A percentile compares a stretch with the other conserved stretches of the same genome.
Conservation (phyloP, 2,113 vertebrate genomes). For the Menidia beryllina region DNA sequence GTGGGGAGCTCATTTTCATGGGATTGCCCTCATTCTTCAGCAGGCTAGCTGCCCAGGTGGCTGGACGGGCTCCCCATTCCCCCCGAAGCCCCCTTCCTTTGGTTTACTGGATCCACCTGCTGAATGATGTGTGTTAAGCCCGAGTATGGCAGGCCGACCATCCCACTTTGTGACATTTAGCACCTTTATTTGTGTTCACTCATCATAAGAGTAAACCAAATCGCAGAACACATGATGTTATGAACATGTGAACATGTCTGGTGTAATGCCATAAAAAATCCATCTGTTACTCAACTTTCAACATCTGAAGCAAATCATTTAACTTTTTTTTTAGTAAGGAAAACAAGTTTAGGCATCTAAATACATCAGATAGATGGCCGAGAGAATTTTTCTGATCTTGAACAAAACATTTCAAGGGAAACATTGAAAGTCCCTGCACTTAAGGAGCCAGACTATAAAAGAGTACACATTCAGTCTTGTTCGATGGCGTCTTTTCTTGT, state of each 20-base stretch:
- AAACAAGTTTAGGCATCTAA: too few species aligned
- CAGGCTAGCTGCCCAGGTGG: conserved; percentile 74
- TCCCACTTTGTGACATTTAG: conserved; percentile 38
- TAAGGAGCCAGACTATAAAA: not conserved
- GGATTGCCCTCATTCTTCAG: conserved; percentile 79
- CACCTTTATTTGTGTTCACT: not conserved
- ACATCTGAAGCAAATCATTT: too few species aligned
- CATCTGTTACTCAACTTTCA: too few species aligned
- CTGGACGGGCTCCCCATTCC: conserved; percentile 24
- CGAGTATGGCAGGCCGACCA: conserved; percentile 30
- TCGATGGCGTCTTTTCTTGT: not conserved
- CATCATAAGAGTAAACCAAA: not conserved
- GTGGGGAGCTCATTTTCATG: conserved; percentile 46
- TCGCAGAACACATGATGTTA: too few species aligned
- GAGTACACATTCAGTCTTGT: not conserved
- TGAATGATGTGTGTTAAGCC: conserved; percentile 68
- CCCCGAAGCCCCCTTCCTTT: conserved; percentile 56
- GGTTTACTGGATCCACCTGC: conserved; percentile 78
- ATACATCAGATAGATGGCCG: too few species aligned
- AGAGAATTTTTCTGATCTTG: too few species aligned
- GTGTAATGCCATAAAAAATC: too few species aligned
- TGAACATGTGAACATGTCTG: too few species aligned
- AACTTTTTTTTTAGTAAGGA: too few species aligned
- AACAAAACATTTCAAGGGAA: too few species aligned
- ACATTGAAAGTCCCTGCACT: too few species aligned